Base-by-base conservation (phyloP, 2,113 vertebrate genomes). In the Dascyllus trimaculatus region DNA sequence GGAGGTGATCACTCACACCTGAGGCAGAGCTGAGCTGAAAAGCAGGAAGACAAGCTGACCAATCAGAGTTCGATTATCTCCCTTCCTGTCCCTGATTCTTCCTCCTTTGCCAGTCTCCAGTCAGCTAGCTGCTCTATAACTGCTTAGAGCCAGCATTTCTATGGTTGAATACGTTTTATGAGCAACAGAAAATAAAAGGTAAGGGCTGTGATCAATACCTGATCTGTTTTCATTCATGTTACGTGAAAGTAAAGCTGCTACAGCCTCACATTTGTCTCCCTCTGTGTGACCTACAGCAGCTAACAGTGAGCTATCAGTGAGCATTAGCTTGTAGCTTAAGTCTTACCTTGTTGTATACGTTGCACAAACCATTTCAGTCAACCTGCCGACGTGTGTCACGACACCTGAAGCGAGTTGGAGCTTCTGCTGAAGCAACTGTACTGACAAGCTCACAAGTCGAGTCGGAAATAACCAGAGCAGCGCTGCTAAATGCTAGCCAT, bases 141-240 rank as follows among this genome's bases (percentile, higher is more conserved):
- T 2, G 19, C 15, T 32, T 25, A 60, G 11, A 24, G 14, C 19
- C 15, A 14, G 19, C 13, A n/a, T 10, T 32, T 61, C 17, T 19
- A 14, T 11, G 11, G 4, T 48, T 68, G 17, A 56, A 61, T 11
- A 6, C 2, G 48, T 76, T 51, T 45, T 25, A 58, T 32, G 26
- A 75, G 5, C 46, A 22, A 1, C 17, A 19, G 11, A 3, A 32
- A 5, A 32, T 74, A 80, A 51, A 29, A 53, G 11, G 85, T 90
- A 72, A 78, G 81, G 35, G n/a, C 2, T 4, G 0, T 18, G 1
- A 45, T 38, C 5, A 1, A 38, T 17, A 6, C 5, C 0, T 1
- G 1, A 5, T 26, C 0, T 21, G 3, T 45, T n/a, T 26, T 18
- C 1, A 1, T 48, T 22, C n/a, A 3, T 2, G 24, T 72, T 53